Evolutionary conservation across 1,140 invertebrate genomes (phyloP), one percentile per base, ranked within the genome.

Genomic region (Druon quercuslanigerum): DNA sequence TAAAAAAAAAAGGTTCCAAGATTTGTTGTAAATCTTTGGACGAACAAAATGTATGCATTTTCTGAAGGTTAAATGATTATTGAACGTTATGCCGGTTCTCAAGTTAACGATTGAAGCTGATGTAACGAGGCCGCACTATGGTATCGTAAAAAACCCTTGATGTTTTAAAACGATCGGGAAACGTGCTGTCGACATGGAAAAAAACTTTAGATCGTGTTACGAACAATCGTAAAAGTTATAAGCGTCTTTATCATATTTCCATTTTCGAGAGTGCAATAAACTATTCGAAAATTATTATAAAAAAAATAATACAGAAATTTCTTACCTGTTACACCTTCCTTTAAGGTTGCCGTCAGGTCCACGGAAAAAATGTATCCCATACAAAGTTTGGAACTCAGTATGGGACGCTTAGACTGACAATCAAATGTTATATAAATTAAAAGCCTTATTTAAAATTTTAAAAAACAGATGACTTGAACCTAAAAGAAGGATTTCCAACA

Each of bases 201-300:
- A 25, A 40, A 66, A 66, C 60, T 66, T 66, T 66, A 66, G 14
- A 46, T 7, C 20, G 33, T n/a, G 14, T 66, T 66, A 66, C 25
- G n/a, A 66, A 66, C 46, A 66, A 66, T 40, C 60, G 25, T 66
- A 66, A 66, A 66, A 66, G 25, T 66, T 66, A 66, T 66, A 13
- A 66, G 13, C 25, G 25, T 16, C 33, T 33, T 66, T 66, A 66
- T 66, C 60, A 40, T 66, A 1, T 6, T 40, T 16, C 9, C 16
- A 66, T 66, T 66, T 66, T 16, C 16, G 6, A 46, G 13, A 14
- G 20, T 20, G 40, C 0, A 60, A 25, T 3, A 60, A 60, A n/a
- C 33, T 60, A 33, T 33, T 60, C 57, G 57, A 60, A n/a, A n/a
- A n/a, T n/a, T 4, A 6, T 33, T 25, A 33, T 60, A 16, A 13